Evolutionary conservation across 2,888 invertebrate species (phyloP), one percentile per base, ranked within the genome.

Genomic region (Petrophora chlorosata): DNA sequence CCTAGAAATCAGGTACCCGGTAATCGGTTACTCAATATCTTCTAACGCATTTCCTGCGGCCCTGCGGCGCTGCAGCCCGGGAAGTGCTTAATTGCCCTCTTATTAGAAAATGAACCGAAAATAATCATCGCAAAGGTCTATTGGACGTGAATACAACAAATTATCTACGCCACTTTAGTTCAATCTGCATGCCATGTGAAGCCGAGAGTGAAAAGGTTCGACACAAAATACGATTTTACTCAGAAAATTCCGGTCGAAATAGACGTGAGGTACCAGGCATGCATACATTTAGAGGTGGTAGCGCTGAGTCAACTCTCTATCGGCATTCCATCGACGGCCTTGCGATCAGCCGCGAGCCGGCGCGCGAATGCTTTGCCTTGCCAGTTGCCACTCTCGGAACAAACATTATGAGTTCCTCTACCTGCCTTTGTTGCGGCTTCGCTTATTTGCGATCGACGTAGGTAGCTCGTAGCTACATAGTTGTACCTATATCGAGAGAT

Each of bases 301-400:
- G 49, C 35, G 64, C 60, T 67, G 72, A 74, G 71, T 69, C 75
- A 73, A 73, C 82, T 81, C 79, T 84, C 81, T 76, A 80, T 74
- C 77, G 46, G 60, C 82, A 84, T 84, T 82, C 83, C 82, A 66
- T 55, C 23, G 53, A 39, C 66, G 75, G 70, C 76, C 76, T 79
- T 79, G 76, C 63, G 59, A 71, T 61, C 71, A 66, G 64, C 56
- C 69, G 68, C n/a, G n/a, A n/a, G n/a, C n/a, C n/a, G n/a, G n/a
- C n/a, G 67, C 70, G 63, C 49, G 43, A 49, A 40, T 73, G 63
- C 69, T 68, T 69, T 69, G 66, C 60, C 62, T 19, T 13, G 9
- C 9, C 17, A 17, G 14, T 15, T 4, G 28, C 33, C 28, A 32
- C 30, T 41, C 15, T 26, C 19, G 30, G 29, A 16, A 57, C 56